A percentile compares a stretch with the other conserved stretches of the same genome.
Conservation (phyloP, 2,888 invertebrate species). For the Lycocerus yunnanus region DNA sequence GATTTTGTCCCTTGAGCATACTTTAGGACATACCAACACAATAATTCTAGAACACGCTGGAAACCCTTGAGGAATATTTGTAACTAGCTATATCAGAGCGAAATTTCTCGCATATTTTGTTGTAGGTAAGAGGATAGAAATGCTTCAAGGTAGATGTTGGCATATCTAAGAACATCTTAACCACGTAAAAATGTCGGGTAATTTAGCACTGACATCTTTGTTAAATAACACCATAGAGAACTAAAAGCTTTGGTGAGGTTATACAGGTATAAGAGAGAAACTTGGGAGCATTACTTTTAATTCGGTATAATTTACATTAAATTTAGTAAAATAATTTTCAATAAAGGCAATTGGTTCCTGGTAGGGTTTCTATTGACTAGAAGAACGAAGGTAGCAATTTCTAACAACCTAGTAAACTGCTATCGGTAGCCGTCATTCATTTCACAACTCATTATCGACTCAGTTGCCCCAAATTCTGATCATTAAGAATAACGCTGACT, state of each 20-base stretch:
- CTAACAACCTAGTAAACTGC: conserved; percentile 32
- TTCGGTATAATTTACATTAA: neutral
- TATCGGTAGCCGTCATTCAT: conserved; percentile 42
- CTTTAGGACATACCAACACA: conserved; percentile 18
- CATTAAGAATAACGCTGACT: conserved; percentile 43
- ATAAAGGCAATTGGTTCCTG: neutral
- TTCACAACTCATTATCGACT: conserved; percentile 41
- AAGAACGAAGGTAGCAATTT: conserved; percentile 19
- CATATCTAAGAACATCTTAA: conserved; percentile 16
- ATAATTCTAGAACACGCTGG: conserved; percentile 13
- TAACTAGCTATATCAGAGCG: conserved; percentile 15
- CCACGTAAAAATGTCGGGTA: conserved; percentile 12
- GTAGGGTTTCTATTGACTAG: conserved; percentile 16
- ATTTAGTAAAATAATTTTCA: neutral
- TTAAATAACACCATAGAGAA: conserved; percentile 3
- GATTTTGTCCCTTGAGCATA: conserved; percentile 16
- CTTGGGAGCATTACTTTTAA: neutral
- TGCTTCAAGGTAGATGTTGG: conserved; percentile 14
- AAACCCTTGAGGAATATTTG: conserved; percentile 20
- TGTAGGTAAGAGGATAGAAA: conserved; percentile 11
- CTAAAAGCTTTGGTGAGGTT: neutral
- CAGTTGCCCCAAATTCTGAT: conserved; percentile 34
- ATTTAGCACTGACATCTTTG: conserved; percentile 3
- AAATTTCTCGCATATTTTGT: conserved; percentile 22
- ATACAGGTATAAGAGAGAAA: neutral